A percentile compares a stretch with the other conserved stretches of the same genome.
These are phyloP conservation scores for Trichechus manatus DNA, from an alignment of 2,113 vertebrate species.

Conservation along the genomic window DNA sequence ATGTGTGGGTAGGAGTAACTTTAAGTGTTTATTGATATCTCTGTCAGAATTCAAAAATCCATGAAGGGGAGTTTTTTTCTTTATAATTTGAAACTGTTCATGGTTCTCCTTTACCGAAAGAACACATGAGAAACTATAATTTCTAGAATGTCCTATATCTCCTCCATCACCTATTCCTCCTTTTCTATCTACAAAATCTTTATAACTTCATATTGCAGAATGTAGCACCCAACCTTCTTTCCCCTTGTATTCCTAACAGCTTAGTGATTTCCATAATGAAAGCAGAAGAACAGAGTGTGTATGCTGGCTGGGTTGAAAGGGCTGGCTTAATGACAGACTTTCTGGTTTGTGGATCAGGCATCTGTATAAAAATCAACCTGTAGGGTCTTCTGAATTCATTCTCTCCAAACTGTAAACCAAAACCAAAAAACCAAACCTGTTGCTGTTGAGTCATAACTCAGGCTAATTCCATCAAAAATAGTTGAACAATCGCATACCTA, in stretches of 20 bases:
- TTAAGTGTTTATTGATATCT: neutral
- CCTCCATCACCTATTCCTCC: neutral
- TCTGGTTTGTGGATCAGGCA: neutral
- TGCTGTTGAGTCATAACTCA: neutral
- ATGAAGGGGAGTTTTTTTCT: neutral
- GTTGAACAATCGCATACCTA: neutral
- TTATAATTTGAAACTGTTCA: neutral
- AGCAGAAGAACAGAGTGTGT: neutral
- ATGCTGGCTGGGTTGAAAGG: neutral
- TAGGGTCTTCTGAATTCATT: neutral
- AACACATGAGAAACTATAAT: neutral
- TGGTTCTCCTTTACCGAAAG: neutral
- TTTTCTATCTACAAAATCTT: neutral
- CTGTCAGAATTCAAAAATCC: neutral
- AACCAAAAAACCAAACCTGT: too few relatives aligned
- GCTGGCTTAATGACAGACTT: neutral
- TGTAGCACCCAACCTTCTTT: neutral
- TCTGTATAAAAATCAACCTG: neutral
- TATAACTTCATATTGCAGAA: neutral
- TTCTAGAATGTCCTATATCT: rapidly evolving
- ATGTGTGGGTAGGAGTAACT: neutral
- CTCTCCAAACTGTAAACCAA: neutral
- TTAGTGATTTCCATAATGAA: neutral
- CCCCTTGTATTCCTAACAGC: neutral
- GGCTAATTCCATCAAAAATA: neutral